Conservation (phyloP, 2,888 invertebrate species). For the Sceliomorpha sp. region DNA sequence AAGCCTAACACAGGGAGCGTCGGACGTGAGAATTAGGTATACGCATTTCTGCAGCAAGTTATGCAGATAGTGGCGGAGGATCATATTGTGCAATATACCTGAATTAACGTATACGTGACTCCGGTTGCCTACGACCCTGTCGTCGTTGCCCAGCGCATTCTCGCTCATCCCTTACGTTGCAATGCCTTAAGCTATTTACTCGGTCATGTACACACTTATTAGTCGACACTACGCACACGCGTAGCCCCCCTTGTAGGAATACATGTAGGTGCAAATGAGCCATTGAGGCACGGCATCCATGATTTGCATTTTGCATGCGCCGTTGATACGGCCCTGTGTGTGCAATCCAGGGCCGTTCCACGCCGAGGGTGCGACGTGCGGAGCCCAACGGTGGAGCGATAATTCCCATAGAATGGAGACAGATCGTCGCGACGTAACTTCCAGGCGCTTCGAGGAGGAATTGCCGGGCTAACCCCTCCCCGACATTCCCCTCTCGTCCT, state of each 20-base stretch:
- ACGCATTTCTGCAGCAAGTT: conserved; percentile 62
- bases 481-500: conserved; percentile 4
- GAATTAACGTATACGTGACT: conserved; percentile 67
- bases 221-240: conserved; percentile 12
- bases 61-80: conserved; percentile 66
- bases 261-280: too few relatives aligned
- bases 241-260: too few relatives aligned
- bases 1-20: conserved; percentile 23
- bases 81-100: conserved; percentile 65
- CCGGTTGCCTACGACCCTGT: conserved; percentile 45
- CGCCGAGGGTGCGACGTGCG: conserved; percentile 5
- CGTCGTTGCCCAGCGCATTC: conserved; percentile 11
- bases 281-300: too few relatives aligned
- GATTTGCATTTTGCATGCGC: conserved; percentile 17
- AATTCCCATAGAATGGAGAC: conserved; percentile 37
- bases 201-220: conserved; percentile 29
- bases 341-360: conserved; percentile 4
- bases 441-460: conserved; percentile 11
- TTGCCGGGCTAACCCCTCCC: conserved; percentile 6
- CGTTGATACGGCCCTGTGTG: conserved; percentile 1
- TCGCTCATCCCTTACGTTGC: conserved; percentile 22
- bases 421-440: conserved; percentile 35
- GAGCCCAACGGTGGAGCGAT: conserved; percentile 15
- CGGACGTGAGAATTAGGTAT: conserved; percentile 43
- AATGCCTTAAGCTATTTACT: conserved; percentile 56